These are phyloP conservation scores for Tyrophagus putrescentiae DNA, from an alignment of 1,140 invertebrate species.

Conservation along the genomic window DNA sequence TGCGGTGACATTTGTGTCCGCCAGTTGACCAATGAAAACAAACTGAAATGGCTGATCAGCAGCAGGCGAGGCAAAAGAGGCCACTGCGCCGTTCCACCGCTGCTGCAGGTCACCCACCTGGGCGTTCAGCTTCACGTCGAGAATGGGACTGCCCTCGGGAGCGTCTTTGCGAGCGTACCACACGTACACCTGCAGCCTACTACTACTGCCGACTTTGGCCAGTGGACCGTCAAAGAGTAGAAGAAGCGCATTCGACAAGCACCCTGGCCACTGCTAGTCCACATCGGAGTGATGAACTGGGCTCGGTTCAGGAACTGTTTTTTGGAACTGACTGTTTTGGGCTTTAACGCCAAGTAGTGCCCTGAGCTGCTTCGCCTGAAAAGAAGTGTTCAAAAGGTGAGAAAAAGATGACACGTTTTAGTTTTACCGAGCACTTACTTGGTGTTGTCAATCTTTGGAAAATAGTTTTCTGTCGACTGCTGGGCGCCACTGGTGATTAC, in stretches of 20 bases:
- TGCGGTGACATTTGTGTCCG: too few species aligned
- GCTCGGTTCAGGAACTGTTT: not conserved
- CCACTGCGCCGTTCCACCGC: conserved; percentile 7
- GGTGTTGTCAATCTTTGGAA: conserved; percentile 4
- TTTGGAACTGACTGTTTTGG: not conserved
- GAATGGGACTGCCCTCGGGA: not conserved
- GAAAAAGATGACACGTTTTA: too few species aligned
- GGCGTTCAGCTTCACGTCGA: not conserved
- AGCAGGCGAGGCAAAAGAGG: not conserved
- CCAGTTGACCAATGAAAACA: not conserved
- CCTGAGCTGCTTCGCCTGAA: not conserved
- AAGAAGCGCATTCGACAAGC: conserved; percentile 9
- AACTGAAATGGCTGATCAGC: conserved; percentile 8
- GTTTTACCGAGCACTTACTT: too few species aligned
- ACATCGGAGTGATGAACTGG: conserved; percentile 2
- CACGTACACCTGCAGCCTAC: not conserved
- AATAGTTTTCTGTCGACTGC: not conserved
- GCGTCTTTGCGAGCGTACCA: not conserved
- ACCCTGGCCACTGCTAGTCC: not conserved
- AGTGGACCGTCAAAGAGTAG: not conserved
- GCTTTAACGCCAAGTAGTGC: not conserved
- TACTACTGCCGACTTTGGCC: not conserved
- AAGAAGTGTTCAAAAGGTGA: too few species aligned
- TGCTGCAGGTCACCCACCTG: not conserved
- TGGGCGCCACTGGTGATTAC: conserved; percentile 7